phyloP scores from a whole-genome alignment of 2,888 invertebrate species.

The Rapana venosa region DNA sequence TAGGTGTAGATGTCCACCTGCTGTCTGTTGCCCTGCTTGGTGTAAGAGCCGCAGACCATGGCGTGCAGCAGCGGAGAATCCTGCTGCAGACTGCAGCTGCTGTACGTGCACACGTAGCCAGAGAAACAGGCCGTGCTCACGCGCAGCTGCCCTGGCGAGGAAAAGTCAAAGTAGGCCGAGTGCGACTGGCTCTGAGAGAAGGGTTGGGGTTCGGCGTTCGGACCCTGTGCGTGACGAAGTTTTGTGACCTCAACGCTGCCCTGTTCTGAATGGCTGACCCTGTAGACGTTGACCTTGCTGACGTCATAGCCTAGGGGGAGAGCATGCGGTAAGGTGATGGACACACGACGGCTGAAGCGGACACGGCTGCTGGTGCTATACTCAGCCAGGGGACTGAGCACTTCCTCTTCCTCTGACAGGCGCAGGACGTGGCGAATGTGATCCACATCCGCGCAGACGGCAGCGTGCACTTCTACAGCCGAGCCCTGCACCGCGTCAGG shows the following conservation, averaged over 20 bases:
- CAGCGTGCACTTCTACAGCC: not conserved
- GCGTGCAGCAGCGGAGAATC: not conserved
- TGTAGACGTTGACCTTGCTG: not conserved
- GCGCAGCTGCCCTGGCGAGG: not conserved
- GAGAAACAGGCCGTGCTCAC: not conserved
- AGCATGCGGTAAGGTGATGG: not conserved
- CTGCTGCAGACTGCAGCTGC: not conserved
- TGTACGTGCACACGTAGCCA: conserved; percentile 4
- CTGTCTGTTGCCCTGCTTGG: not conserved
- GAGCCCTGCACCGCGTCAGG: not conserved
- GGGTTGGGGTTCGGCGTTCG: not conserved
- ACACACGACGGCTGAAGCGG: not conserved
- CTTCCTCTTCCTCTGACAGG: conserved; percentile 16
- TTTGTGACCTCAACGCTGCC: not conserved
- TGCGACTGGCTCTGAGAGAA: not conserved
- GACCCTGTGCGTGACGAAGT: not conserved
- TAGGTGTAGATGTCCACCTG: not conserved
- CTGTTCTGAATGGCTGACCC: not conserved
- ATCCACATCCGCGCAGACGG: not conserved
- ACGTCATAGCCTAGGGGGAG: not conserved
- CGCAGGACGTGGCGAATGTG: not conserved
- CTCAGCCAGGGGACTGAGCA: conserved; percentile 12
- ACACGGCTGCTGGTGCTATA: not conserved
- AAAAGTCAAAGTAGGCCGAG: not conserved
- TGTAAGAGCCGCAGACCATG: not conserved